Conservation (phyloP, 2,797 vertebrate genomes). For the Hydrolagus colliei region DNA sequence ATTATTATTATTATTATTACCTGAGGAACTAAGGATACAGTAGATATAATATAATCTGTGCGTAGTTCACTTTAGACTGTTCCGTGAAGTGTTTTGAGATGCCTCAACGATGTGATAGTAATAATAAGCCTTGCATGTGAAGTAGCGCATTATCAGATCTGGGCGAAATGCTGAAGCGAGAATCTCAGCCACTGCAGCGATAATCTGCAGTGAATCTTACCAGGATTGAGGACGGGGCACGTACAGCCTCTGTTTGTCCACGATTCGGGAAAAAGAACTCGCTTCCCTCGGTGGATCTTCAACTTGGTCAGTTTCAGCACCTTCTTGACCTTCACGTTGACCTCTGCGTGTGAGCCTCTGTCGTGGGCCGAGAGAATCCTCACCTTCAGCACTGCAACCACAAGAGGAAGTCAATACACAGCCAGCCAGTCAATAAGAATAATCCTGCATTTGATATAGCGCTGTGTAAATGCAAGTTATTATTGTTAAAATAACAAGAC, state of each 20-base stretch:
- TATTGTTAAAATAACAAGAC: too few species aligned
- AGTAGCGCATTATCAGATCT: too few species aligned
- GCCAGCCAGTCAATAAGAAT: background rate
- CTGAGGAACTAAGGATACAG: background rate
- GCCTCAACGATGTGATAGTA: too few species aligned
- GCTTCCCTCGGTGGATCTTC: slow-evolving; percentile 62
- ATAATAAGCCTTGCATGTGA: too few species aligned
- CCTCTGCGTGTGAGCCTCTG: slow-evolving; percentile 90
- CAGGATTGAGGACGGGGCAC: slow-evolving; percentile 90
- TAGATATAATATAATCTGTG: background rate
- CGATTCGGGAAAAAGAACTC: slow-evolving; percentile 85
- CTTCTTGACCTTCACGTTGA: slow-evolving; percentile 91
- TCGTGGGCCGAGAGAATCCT: slow-evolving; percentile 93
- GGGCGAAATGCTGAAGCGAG: too few species aligned
- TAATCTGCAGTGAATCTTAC: slow-evolving; percentile 50
- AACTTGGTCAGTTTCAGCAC: slow-evolving; percentile 57
- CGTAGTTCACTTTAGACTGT: too few species aligned
- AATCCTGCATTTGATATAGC: background rate
- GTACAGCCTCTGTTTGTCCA: slow-evolving; percentile 94
- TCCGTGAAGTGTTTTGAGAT: too few species aligned
- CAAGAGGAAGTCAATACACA: background rate
- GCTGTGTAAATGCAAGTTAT: too few species aligned
- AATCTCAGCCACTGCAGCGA: too few species aligned
- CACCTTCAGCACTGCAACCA: slow-evolving; percentile 73
- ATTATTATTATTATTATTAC: background rate